phyloP scores from a whole-genome alignment of 1,140 invertebrate genomes.

The Triops longicaudatus region DNA sequence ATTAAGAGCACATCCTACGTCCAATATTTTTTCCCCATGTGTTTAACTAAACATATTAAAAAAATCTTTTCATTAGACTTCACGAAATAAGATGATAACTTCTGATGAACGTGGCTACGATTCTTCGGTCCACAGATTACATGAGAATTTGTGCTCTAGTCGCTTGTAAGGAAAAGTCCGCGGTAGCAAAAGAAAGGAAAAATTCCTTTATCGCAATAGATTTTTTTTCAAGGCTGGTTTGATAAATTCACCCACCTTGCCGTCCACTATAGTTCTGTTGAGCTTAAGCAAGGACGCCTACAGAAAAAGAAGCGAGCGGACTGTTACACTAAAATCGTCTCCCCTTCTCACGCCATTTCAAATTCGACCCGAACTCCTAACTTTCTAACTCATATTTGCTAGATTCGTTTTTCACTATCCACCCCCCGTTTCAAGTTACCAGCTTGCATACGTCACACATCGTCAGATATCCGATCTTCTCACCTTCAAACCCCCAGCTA shows the following conservation, averaged over 20 bases:
- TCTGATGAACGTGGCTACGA: no score
- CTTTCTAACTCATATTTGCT: background rate
- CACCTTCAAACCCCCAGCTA: background rate
- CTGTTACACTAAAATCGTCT: background rate
- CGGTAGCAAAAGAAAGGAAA: background rate
- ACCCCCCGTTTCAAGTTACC: background rate
- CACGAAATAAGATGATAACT: no score
- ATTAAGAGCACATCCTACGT: no score
- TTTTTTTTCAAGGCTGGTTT: background rate
- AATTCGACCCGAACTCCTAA: background rate
- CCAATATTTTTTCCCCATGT: no score
- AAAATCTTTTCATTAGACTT: no score
- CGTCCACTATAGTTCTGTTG: background rate
- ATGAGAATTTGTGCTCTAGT: no score
- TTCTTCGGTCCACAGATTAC: no score
- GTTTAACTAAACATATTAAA: no score
- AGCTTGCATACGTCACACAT: background rate
- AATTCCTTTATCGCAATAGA: background rate
- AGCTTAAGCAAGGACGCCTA: background rate
- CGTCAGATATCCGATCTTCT: background rate
- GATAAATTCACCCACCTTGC: background rate
- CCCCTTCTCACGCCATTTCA: background rate
- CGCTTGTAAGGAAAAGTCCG: no score
- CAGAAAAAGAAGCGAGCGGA: background rate
- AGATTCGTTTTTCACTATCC: background rate